A percentile compares a stretch with the other conserved stretches of the same genome.
Evolutionary conservation across 2,797 vertebrate species (phyloP).

Genomic region (Otolemur crassicaudatus): DNA sequence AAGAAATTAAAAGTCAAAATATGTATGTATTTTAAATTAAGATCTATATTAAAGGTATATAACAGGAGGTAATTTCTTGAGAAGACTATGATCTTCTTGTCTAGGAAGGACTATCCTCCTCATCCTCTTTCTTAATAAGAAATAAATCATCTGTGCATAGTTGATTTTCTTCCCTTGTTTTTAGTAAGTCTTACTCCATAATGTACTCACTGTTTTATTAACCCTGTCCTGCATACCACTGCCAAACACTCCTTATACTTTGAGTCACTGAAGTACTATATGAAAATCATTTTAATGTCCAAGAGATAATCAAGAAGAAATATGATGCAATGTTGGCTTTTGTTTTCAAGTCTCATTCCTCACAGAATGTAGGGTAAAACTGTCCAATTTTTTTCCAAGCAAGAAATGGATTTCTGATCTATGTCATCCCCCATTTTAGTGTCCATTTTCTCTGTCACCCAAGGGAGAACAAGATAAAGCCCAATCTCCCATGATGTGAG

Average conservation of each 20-base stretch:
- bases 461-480: background rate
- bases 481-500: background rate
- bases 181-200: background rate
- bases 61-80: background rate
- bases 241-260: background rate
- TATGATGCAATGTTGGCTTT: background rate
- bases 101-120: background rate
- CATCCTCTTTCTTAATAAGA: background rate
- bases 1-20: background rate
- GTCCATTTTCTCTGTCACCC: background rate
- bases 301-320: background rate
- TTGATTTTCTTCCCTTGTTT: background rate
- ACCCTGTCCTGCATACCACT: background rate
- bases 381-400: background rate
- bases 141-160: background rate
- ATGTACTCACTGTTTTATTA: background rate
- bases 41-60: background rate
- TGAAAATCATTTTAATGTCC: background rate
- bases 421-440: background rate
- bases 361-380: no score
- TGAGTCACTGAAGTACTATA: background rate
- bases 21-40: background rate
- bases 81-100: background rate
- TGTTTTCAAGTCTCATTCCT: background rate
- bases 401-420: background rate